Conservation (phyloP, 2,113 vertebrate species). For the Gila orcuttii region DNA sequence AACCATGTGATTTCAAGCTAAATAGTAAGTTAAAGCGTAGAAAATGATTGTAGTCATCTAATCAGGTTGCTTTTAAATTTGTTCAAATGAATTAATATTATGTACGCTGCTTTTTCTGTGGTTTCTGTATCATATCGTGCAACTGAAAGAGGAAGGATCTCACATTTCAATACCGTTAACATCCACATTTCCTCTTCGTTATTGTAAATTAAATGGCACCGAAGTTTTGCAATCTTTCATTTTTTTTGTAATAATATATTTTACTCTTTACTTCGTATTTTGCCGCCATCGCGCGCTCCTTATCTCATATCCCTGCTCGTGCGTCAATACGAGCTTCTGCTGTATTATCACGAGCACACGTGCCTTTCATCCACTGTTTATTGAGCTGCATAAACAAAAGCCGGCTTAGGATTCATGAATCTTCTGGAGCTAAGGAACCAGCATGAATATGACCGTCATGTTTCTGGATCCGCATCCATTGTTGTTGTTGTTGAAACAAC, state of each 20-base stretch:
- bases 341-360: constrained; percentile 28
- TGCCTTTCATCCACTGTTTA: constrained; percentile 8
- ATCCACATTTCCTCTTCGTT: neutral
- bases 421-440: neutral
- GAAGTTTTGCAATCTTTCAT: neutral
- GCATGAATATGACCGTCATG: neutral
- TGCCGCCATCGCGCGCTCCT: neutral
- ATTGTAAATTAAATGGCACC: neutral
- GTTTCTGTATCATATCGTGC: neutral
- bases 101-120: neutral
- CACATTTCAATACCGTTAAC: neutral
- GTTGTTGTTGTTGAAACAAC: constrained; percentile 1
- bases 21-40: neutral
- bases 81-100: neutral
- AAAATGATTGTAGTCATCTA: neutral
- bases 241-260: neutral
- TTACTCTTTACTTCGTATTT: neutral
- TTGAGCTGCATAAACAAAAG: constrained; percentile 32
- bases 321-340: neutral
- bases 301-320: neutral
- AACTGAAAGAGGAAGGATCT: constrained; percentile 10
- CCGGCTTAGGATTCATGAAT: neutral
- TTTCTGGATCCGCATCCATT: neutral
- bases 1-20: neutral
- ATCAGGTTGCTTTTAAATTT: neutral